Evolutionary conservation across 2,797 vertebrate genomes (phyloP).

Genomic region (Lepidocolaptes lacrymiger): DNA sequence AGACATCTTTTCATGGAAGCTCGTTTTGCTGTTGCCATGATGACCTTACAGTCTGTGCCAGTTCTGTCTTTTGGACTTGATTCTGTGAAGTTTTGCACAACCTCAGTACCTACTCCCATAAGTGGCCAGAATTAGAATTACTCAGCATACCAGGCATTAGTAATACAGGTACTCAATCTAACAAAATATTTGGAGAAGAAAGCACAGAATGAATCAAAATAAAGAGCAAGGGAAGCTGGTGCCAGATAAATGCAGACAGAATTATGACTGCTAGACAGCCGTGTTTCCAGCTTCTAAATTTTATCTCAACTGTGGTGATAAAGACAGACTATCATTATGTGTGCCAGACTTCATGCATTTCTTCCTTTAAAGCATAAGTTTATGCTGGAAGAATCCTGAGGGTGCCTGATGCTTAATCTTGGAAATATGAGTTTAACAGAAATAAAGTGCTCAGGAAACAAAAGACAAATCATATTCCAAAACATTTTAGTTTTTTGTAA

Average conservation of each 20-base stretch:
- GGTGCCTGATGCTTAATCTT: conserved; percentile 26
- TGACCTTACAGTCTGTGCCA: background rate
- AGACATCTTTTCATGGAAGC: background rate
- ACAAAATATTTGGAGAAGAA: conserved; percentile 21
- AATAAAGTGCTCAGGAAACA: conserved; percentile 43
- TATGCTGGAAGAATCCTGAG: conserved; percentile 56
- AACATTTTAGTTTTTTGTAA: conserved; percentile 59
- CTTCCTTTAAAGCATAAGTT: conserved; percentile 35
- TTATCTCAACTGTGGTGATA: conserved; percentile 46
- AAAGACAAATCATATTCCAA: conserved; percentile 58
- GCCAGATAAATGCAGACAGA: conserved; percentile 52
- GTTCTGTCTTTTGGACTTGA: background rate
- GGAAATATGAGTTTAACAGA: conserved; percentile 43
- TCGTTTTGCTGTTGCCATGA: background rate
- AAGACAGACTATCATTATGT: conserved; percentile 19
- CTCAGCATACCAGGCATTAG: background rate
- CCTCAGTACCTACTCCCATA: background rate
- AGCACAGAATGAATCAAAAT: conserved; percentile 25
- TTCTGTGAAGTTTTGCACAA: background rate
- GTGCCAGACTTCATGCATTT: conserved; percentile 27
- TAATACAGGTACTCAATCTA: background rate
- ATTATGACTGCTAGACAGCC: conserved; percentile 42
- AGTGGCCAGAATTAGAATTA: background rate
- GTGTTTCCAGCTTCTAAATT: conserved; percentile 53
- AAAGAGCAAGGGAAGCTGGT: background rate